Evolutionary conservation across 1,140 invertebrate genomes (phyloP).

Genomic region (Ptiloglossa arizonensis): DNA sequence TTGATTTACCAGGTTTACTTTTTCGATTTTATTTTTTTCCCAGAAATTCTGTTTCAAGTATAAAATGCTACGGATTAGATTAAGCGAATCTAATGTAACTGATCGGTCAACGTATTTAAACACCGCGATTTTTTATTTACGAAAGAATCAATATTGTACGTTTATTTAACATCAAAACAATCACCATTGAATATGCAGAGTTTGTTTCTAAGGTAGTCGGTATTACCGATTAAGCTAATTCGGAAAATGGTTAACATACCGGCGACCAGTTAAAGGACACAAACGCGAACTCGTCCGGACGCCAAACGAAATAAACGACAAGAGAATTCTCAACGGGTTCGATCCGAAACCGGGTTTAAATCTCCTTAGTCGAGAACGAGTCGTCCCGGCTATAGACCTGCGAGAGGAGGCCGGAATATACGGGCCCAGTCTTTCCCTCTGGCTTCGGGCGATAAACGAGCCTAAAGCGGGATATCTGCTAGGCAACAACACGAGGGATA

Average conservation of each 20-base stretch:
- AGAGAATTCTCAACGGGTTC: conserved; percentile 55
- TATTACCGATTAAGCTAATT: conserved; percentile 20
- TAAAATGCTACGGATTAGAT: background rate
- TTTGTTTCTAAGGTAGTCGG: background rate
- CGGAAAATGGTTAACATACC: conserved; percentile 30
- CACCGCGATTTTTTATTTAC: too few species aligned
- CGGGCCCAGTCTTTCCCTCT: conserved; percentile 8
- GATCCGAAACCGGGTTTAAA: conserved; percentile 64
- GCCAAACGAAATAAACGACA: conserved; percentile 54
- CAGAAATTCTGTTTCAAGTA: background rate
- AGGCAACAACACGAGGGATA: conserved; percentile 23
- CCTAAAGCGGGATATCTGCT: conserved; percentile 46
- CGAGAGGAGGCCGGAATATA: background rate
- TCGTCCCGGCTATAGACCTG: conserved; percentile 40
- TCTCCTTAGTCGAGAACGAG: conserved; percentile 55
- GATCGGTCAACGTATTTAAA: too few species aligned
- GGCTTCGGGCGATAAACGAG: conserved; percentile 29
- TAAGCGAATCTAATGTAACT: too few species aligned
- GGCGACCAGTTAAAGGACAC: conserved; percentile 37
- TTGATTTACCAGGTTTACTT: conserved; percentile 26
- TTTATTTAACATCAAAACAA: background rate
- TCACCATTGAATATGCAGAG: background rate
- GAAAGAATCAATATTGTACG: too few species aligned
- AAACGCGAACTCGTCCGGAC: background rate
- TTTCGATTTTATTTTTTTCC: background rate